A percentile compares a stretch with the other conserved stretches of the same genome.
Evolutionary conservation across 1,140 invertebrate genomes (phyloP).

Genomic region (Rhagoletis zephyria): DNA sequence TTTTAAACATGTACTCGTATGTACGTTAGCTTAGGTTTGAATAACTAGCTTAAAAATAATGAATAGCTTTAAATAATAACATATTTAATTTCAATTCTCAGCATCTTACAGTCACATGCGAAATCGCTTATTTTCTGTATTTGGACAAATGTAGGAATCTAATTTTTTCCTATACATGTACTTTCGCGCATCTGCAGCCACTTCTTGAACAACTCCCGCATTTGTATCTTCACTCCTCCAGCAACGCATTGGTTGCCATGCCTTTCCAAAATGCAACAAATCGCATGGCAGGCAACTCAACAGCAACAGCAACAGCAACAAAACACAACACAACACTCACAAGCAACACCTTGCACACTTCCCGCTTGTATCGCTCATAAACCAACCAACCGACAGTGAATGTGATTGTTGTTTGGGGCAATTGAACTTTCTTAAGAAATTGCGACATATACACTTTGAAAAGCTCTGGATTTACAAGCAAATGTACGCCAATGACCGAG

Average conservation of each 20-base stretch:
- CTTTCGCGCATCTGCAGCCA: conserved; percentile 35
- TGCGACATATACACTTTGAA: conserved; percentile 73
- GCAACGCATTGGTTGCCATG: conserved; percentile 12
- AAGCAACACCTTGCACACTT: neutral
- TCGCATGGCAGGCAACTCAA: conserved; percentile 33
- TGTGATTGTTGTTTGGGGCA: conserved; percentile 73
- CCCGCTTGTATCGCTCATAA: conserved; percentile 47
- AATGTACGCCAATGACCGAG: conserved; percentile 74
- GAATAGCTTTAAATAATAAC: neutral
- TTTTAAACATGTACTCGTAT: neutral
- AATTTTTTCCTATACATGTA: neutral
- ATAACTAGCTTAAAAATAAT: neutral
- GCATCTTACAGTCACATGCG: neutral
- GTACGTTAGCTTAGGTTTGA: neutral
- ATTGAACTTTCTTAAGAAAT: conserved; percentile 74
- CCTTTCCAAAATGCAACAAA: conserved; percentile 48
- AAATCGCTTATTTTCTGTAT: neutral
- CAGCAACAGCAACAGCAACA: conserved; percentile 1
- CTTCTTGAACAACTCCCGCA: conserved; percentile 47
- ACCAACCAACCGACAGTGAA: conserved; percentile 71
- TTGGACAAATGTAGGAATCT: neutral
- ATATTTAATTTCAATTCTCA: neutral
- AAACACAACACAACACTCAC: conserved; percentile 2
- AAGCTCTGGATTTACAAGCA: conserved; percentile 73
- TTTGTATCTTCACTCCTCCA: neutral